Evolutionary conservation across 2,113 vertebrate genomes (phyloP), one percentile per base, ranked within the genome.

Genomic region (Trematomus loennbergii): DNA sequence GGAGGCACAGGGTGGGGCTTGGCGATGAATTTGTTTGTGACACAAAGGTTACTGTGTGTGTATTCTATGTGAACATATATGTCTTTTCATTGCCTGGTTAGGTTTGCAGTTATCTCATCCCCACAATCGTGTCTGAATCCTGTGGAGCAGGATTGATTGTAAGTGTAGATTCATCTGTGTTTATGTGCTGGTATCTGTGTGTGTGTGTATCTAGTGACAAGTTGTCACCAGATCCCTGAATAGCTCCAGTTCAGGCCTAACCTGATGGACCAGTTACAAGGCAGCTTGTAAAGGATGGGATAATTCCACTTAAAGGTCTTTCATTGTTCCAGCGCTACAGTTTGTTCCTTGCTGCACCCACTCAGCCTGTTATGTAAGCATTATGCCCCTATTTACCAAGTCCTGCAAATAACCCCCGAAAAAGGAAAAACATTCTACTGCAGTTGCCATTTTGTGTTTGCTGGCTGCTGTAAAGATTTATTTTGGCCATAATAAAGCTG

Each of bases 231-330:
- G 88, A 85, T 86, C 79, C 84, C 85, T 91, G 82, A 90, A 83
- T 89, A 72, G 87, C 68, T 46, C 74, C 12, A 36, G 79, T 89
- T 92, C 95, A 93, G 87, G 94, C 87, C 86, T 81, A 94, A 95
- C 95, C 92, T 91, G 95, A 91, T 60, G 3, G 76, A 95, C 95
- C 88, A 92, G 95, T 95, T 93, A 45, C 64, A 15, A 68, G 62
- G 79, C 72, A 83, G 58, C 65, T 75, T 63, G 58, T 63, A 83
- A 87, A 77, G 70, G 81, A 82, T 65, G 61, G 78, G 84, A 83
- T 85, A 59, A 87, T 92, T 87, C 76, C 29, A 25, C 70, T 58
- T 2, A 81, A 88, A 93, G 80, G 79, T 81, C 80, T 88, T 16
- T 22, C 80, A 91, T 93, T 95, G 94, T 94, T 93, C 84, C 84